Percentiles rank a stretch among this genome's conserved stretches.
Conservation (phyloP, 1,140 invertebrate genomes). For the Teleogryllus occipitalis region DNA sequence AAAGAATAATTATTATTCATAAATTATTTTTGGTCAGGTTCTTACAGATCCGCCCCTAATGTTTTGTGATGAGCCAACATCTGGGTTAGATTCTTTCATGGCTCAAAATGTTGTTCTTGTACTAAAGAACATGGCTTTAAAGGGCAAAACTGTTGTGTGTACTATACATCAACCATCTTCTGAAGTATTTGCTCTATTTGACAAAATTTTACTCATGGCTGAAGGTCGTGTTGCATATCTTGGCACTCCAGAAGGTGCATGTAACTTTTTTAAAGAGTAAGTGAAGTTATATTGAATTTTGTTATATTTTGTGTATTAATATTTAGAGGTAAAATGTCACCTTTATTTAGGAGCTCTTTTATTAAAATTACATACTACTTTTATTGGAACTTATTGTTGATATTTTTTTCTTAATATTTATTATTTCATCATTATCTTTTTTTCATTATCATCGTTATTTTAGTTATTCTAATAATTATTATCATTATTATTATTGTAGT, state of each 20-base stretch:
- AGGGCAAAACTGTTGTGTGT: slow-evolving; percentile 85
- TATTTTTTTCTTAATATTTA: background rate
- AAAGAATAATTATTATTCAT: too few species aligned
- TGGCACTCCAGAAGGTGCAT: slow-evolving; percentile 69
- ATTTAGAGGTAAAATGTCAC: too few species aligned
- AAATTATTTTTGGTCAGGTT: slow-evolving; percentile 36
- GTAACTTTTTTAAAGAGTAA: slow-evolving; percentile 75
- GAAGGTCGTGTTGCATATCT: slow-evolving; percentile 87
- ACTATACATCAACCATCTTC: slow-evolving; percentile 96
- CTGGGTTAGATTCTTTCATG: slow-evolving; percentile 77
- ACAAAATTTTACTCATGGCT: slow-evolving; percentile 81
- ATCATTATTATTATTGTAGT: background rate
- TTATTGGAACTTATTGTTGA: background rate
- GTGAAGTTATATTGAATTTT: slow-evolving; percentile 23
- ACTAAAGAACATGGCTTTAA: slow-evolving; percentile 65
- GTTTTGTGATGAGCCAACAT: slow-evolving; percentile 97
- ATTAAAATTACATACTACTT: background rate
- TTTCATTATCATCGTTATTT: background rate
- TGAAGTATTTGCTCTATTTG: slow-evolving; percentile 87
- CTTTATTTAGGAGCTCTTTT: too few species aligned
- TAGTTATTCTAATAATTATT: background rate
- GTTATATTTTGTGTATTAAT: background rate
- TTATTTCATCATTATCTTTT: too few species aligned
- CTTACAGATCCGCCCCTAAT: slow-evolving; percentile 89
- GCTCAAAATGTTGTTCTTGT: slow-evolving; percentile 82